Base-by-base conservation (phyloP, 2,113 vertebrate genomes). In the Taurulus bubalis region DNA sequence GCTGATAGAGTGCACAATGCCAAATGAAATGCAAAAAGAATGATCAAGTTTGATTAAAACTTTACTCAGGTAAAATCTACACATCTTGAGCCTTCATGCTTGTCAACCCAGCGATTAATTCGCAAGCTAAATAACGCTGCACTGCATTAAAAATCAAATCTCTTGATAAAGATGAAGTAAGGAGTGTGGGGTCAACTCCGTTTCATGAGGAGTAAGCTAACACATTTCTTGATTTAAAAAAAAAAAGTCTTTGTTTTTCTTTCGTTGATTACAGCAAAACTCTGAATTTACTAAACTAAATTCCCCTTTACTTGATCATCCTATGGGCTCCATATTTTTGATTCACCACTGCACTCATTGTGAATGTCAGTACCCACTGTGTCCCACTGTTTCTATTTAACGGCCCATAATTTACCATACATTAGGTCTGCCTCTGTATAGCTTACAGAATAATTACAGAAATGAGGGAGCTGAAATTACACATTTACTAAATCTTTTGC, bases 321-420 rank as follows among this genome's bases (percentile, higher is more conserved):
- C 53, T 26, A 12, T 42, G n/a, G 12, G 24, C n/a, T 26, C 12
- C 24, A 28, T 22, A 58, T 58, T 58, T 24, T 12, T 56, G n/a
- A 56, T 56, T 56, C 18, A 20, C 62, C 58, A 45, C 45, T 72
- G 64, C 45, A 75, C 15, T 73, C 70, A 49, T 24, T 60, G 74
- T 75, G 80, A 75, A 64, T 38, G 56, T 72, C 72, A 80, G 58
- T 14, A 67, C 18, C 53, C 68, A 53, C 32, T 62, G 30, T 77
- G 42, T 79, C 49, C 63, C 78, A 60, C 69, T 51, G 82, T 85
- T 86, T 84, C 82, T 74, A 38, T 64, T 85, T 75, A 84, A 77
- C 80, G 40, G 32, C 71, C 60, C 82, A 89, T 89, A 83, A 77
- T 87, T 84, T 90, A 70, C 16, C 78, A 85, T 84, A 58, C 42